Conservation (phyloP, 2,797 vertebrate species). For the Craterocephalus amniculus region DNA sequence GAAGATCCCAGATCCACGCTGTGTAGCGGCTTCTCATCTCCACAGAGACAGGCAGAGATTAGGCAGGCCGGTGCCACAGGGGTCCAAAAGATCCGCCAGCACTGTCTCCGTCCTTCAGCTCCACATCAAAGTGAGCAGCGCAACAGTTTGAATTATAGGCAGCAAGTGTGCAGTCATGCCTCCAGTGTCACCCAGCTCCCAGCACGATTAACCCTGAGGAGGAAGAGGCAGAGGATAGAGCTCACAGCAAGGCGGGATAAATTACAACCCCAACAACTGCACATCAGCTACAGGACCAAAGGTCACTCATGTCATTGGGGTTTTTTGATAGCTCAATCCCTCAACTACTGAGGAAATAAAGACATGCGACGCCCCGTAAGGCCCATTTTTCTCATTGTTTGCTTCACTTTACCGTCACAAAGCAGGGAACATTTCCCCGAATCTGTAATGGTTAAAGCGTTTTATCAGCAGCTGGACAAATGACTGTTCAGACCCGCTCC, state of each 20-base stretch:
- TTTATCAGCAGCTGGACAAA: constrained; percentile 51
- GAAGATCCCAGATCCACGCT: constrained; percentile 48
- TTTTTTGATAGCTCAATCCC: constrained; percentile 32
- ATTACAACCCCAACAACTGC: constrained; percentile 63
- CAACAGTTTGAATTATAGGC: constrained; percentile 67
- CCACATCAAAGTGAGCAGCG: constrained; percentile 54
- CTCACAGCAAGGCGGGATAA: constrained; percentile 28
- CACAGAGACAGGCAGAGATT: constrained; percentile 57
- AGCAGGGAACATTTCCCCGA: constrained; percentile 17
- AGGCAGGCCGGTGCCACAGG: constrained; percentile 46
- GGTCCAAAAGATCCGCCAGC: constrained; percentile 31
- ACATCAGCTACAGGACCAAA: constrained; percentile 30
- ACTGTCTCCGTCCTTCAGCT: constrained; percentile 42
- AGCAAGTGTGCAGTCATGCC: constrained; percentile 59
- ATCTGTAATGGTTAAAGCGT: constrained; percentile 15
- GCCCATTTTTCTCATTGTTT: background rate
- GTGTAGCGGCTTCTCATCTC: constrained; percentile 51
- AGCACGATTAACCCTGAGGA: constrained; percentile 39
- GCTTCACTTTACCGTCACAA: background rate
- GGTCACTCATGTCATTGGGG: constrained; percentile 23
- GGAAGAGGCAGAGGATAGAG: constrained; percentile 13
- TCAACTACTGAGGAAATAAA: background rate
- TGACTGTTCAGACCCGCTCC: constrained; percentile 15
- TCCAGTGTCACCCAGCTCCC: constrained; percentile 38
- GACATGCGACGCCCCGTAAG: background rate